phyloP scores from a whole-genome alignment of 2,113 vertebrate species.

The Murina feae region DNA sequence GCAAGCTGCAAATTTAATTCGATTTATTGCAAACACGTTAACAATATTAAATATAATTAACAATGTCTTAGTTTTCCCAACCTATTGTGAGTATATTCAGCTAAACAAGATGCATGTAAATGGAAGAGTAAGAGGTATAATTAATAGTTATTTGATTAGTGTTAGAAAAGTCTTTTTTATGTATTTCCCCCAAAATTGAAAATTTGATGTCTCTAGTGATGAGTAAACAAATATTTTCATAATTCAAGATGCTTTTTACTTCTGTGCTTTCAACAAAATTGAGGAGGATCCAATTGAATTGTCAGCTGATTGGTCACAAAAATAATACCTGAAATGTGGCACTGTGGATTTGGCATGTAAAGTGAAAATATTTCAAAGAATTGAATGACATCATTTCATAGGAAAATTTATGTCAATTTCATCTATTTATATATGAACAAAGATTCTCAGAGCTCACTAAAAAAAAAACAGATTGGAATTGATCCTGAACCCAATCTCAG shows the following conservation, averaged over 20 bases:
- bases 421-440: slow-evolving; percentile 29
- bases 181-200: slow-evolving; percentile 6
- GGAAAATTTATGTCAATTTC: neutral
- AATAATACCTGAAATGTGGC: slow-evolving; percentile 45
- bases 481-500: neutral
- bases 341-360: slow-evolving; percentile 30
- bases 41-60: slow-evolving; percentile 14
- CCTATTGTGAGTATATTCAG: neutral
- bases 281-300: neutral
- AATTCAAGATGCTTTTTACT: slow-evolving; percentile 42
- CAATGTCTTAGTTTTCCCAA: neutral
- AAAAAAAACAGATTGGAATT: slow-evolving; percentile 10
- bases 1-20: neutral
- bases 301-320: slow-evolving; percentile 30
- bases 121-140: neutral
- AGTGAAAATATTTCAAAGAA: neutral
- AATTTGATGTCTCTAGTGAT: slow-evolving; percentile 23
- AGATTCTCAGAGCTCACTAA: slow-evolving; percentile 29
- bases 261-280: slow-evolving; percentile 34
- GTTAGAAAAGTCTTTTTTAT: neutral
- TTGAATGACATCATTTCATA: neutral
- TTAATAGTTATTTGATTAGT: neutral
- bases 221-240: slow-evolving; percentile 2
- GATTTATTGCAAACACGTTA: slow-evolving; percentile 2
- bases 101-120: neutral